Base-by-base conservation (phyloP, 2,113 vertebrate species). In the Macquaria australasica region DNA sequence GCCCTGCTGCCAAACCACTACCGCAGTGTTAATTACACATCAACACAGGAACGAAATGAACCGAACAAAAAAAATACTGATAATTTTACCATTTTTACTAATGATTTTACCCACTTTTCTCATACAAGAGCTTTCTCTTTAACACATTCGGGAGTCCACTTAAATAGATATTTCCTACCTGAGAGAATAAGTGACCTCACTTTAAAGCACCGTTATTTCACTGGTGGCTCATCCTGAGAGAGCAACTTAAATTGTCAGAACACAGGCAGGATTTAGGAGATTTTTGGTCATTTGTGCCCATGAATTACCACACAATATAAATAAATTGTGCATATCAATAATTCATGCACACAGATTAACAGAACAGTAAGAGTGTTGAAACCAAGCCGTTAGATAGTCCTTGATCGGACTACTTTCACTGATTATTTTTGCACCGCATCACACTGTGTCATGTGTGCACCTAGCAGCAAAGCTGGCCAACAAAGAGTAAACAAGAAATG, bases 301-400 rank as follows among this genome's bases (percentile, higher is more conserved):
- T 4, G 55, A 72, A 73, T 75, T 37, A 50, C 7, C 37, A 73
- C 51, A 60, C 41, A 62, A 73, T 34, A 73, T 74, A 39, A 75
- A 84, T 68, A 31, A 69, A 75, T 0, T 15, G n/a, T 68, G 34
- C 50, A 11, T 53, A 72, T 76, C 18, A 77, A 77, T 83, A 71
- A 69, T 88, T 83, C 69, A 83, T 81, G 37, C 60, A 72, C 41
- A 70, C 37, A 76, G 21, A 72, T 43, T 14, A 70, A 62, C 43
- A 80, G 67, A 64, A 50, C 51, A 34, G 76, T 20, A 48, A 21
- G 58, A 59, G 21, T 41, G 15, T 3, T 74, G 6, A 51, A 70
- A 43, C 37, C 16, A 55, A 58, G 70, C 34, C 69, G 31, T 88
- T 72, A 55, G 18, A 74, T 21, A 60, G 50, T 31, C 66, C 83